Base-by-base conservation (phyloP, 2,113 vertebrate genomes). In the Climacteris rufus region DNA sequence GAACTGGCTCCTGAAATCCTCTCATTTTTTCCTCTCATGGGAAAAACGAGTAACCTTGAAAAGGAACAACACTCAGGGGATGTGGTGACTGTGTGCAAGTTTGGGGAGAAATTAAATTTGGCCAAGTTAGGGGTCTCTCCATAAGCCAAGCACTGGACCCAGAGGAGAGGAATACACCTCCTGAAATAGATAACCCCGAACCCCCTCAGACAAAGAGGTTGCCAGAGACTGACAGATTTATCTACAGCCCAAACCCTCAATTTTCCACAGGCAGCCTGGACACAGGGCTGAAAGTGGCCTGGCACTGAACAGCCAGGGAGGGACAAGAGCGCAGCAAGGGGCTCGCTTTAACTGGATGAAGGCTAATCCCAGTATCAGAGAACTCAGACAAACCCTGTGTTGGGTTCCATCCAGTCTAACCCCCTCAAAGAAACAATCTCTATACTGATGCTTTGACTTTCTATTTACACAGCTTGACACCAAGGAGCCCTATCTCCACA, bases 261-360 rank as follows among this genome's bases (percentile, higher is more conserved):
- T 23, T 70, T 35, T 65, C 40, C 78, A 89, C 18, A 83, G 20
- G 60, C 89, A 89, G 37, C 56, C 49, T 30, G 27, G 14, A 79
- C n/a, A 27, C n/a, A 39, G 39, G 45, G 75, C 66, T 93, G 53
- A 60, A 71, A 76, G 15, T 7, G 6, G 37, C 66, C 47, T 76
- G 33, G 56, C 56, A 86, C 71, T 61, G 39, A 85, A 69, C 31
- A 94, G 83, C 13, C 77, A 87, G n/a, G 35, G 31, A 92, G 61
- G 69, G 39, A 90, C 15, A 16, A 87, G 87, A 74, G 40, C 45
- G 57, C 2, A 85, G 70, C 2, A 1, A 79, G 27, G 69, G 87
- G 91, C 71, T 97, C 74, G 0, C 39, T 97, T 97, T 96, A 96
- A 96, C 87, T 83, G 94, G 95, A 96, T 97, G 92, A 97, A 90